A percentile compares a stretch with the other conserved stretches of the same genome.
Evolutionary conservation across 2,888 invertebrate species (phyloP).

Genomic region (Chloroclystis v-ata): DNA sequence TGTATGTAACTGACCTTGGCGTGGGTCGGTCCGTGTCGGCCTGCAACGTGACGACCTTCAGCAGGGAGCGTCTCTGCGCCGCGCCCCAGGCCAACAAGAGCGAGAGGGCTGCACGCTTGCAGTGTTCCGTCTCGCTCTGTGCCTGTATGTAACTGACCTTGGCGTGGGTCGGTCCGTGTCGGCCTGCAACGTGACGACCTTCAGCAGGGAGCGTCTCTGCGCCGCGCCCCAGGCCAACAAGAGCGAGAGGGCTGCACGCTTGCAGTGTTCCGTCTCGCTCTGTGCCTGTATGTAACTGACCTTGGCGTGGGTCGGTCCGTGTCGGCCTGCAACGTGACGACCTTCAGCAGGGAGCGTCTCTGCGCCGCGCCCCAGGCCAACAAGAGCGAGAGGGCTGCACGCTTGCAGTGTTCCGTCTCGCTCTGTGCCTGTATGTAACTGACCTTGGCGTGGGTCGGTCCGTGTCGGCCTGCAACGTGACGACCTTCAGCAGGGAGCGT

Average conservation of each 20-base stretch:
- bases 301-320: slow-evolving; percentile 39
- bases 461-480: slow-evolving; percentile 39
- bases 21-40: slow-evolving; percentile 40
- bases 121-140: slow-evolving; percentile 5
- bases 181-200: slow-evolving; percentile 44
- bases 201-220: too few relatives aligned
- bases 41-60: too few relatives aligned
- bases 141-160: slow-evolving; percentile 33
- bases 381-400: too few relatives aligned
- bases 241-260: too few relatives aligned
- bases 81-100: slow-evolving; percentile 37
- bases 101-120: slow-evolving; percentile 9
- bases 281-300: slow-evolving; percentile 37
- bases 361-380: too few relatives aligned
- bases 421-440: too few relatives aligned
- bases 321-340: slow-evolving; percentile 42
- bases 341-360: too few relatives aligned
- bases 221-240: too few relatives aligned
- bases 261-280: too few relatives aligned
- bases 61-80: too few relatives aligned
- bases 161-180: slow-evolving; percentile 40
- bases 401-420: too few relatives aligned
- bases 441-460: slow-evolving; percentile 44
- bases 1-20: slow-evolving; percentile 34
- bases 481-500: too few relatives aligned